phyloP scores from a whole-genome alignment of 2,888 invertebrate genomes.

The Anorthoa munda region DNA sequence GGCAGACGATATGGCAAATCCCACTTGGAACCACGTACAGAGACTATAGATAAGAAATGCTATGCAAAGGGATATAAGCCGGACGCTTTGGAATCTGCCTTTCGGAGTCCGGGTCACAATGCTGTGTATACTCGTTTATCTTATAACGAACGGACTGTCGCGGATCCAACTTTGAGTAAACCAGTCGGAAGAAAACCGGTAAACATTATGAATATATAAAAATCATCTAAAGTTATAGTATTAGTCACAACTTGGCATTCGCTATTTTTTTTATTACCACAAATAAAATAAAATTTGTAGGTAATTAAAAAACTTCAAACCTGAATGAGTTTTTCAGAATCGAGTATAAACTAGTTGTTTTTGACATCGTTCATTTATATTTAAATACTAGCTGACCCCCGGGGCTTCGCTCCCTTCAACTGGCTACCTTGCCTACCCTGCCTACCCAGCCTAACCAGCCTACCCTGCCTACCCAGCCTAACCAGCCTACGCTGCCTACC shows the following conservation, averaged over 20 bases:
- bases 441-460: too few relatives aligned
- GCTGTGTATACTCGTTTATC: slow-evolving; percentile 59
- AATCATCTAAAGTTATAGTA: not conserved
- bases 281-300: too few relatives aligned
- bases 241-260: not conserved
- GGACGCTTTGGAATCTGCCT: slow-evolving; percentile 62
- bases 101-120: slow-evolving; percentile 67
- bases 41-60: slow-evolving; percentile 46
- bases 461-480: too few relatives aligned
- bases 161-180: slow-evolving; percentile 31
- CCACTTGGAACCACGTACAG: slow-evolving; percentile 70
- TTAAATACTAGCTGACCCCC: too few relatives aligned
- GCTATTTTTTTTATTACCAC: not conserved
- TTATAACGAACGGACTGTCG: slow-evolving; percentile 34
- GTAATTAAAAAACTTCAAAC: not conserved
- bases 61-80: slow-evolving; percentile 68
- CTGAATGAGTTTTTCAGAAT: not conserved
- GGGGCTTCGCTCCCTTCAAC: too few relatives aligned
- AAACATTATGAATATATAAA: slow-evolving; percentile 62
- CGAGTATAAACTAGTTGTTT: not conserved
- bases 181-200: slow-evolving; percentile 35
- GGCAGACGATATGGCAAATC: slow-evolving; percentile 35
- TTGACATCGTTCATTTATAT: not conserved
- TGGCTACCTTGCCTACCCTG: too few relatives aligned
- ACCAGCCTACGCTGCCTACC: too few relatives aligned